Evolutionary conservation across 2,797 vertebrate genomes (phyloP), one percentile per base, ranked within the genome.

Genomic region (Sphenopsis melanotis): DNA sequence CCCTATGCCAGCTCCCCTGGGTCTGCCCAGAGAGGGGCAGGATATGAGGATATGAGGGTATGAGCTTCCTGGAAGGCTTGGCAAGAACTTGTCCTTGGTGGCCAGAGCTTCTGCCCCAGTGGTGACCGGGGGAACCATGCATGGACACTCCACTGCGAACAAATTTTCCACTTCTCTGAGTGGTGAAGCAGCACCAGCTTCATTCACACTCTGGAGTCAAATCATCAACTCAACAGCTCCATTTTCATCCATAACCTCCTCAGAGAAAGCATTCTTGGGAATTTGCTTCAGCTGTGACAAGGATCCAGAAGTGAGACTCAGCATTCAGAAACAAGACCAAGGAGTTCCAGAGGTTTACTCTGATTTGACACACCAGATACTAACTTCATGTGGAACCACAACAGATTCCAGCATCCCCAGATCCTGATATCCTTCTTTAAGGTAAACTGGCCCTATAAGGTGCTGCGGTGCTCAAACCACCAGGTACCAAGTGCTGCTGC

Each of bases 41-140:
- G 6, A 70, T 1, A 20, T n/a, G n/a, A n/a, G n/a, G n/a, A n/a
- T n/a, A n/a, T n/a, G 49, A 34, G 27, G 36, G 7, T 0, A 0
- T 5, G 4, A 60, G 17, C 12, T 39, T 21, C 39, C 24, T 3
- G 0, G 39, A 27, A 59, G 77, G 23, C 10, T 11, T 15, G 15
- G 2, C 3, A 7, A 83, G 41, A 61, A 29, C 11, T 41, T 22
- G 1, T 64, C 30, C 49, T 14, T 17, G 61, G 37, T 26, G 46
- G 24, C 8, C 11, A 8, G 29, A 12, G 12, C 14, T 87, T 37
- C 22, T 0, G 1, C 6, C 26, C 2, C 32, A 32, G 20, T 4
- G 47, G 10, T 4, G 14, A 11, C 21, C 29, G 20, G 14, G 12
- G 4, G 12, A 83, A 8, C 5, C 18, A 16, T 1, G 0, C 0